Base-by-base conservation (phyloP, 1,140 invertebrate genomes). In the Tetramorium simillimum region DNA sequence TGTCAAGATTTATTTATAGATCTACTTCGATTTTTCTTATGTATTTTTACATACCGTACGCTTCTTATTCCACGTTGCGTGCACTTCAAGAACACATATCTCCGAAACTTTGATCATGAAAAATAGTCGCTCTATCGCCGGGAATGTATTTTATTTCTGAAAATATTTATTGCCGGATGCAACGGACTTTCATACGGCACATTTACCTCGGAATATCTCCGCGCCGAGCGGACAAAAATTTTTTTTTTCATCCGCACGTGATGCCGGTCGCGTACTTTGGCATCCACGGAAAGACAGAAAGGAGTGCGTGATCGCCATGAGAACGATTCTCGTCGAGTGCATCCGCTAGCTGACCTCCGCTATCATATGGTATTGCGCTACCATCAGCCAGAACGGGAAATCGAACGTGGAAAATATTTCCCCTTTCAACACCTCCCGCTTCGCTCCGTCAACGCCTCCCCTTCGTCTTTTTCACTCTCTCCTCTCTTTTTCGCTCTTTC, bases 401-500 rank as follows among this genome's bases (percentile, higher is more conserved):
- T 90, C 90, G 78, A 89, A 89, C 67, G 81, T 62, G 87, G 77
- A 87, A 91, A 92, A 91, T 89, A 91, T 92, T 92, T 89, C 58
- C 73, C 77, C 75, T 88, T 77, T 76, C 86, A 72, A 65, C 81
- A 73, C 62, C 40, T 67, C n/a, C 28, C 63, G 58, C 72, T n/a
- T 62, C 53, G 63, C 28, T 53, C 18, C 33, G 16, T 24, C 49
- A 24, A 14, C 49, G 56, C 18, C 24, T n/a, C 40, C 28, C 18
- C 24, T 33, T 40, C 53, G 58, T 56, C 72, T 53, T 14, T 43
- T 70, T 33, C 33, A 21, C 24, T 60, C 72, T 53, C 28, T 53
- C 18, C 51, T 18, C 49, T 69, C 60, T 46, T 37, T 76, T 12
- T 56, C n/a, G 7, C 33, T 65, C 73, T 43, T n/a, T 53, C 12